phyloP scores from a whole-genome alignment of 2,797 vertebrate species.

The Lycodopsis pacificus region DNA sequence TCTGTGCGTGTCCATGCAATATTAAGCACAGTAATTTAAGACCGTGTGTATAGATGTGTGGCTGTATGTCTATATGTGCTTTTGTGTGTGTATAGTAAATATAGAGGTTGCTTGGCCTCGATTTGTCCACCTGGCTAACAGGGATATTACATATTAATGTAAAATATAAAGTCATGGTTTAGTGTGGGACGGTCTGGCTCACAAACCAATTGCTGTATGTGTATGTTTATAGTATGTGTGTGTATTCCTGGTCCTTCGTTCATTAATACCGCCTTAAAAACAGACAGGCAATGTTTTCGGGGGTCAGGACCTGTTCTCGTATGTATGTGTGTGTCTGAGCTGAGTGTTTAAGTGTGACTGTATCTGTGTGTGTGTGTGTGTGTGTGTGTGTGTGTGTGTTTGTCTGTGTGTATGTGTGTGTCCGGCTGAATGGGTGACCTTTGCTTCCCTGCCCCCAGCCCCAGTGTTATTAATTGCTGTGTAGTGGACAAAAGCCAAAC shows the following conservation, averaged over 20 bases:
- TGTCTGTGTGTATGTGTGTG: constrained; percentile 40
- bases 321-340: constrained; percentile 24
- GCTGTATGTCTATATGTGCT: constrained; percentile 13
- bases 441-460: constrained; percentile 90
- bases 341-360: constrained; percentile 11
- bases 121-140: constrained; percentile 85
- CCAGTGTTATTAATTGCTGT: constrained; percentile 98
- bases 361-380: constrained; percentile 12
- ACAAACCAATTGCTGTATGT: constrained; percentile 36
- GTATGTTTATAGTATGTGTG: constrained; percentile 39
- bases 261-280: constrained; percentile 33
- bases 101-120: constrained; percentile 85
- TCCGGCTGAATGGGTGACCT: constrained; percentile 88
- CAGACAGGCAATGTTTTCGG: constrained; percentile 27
- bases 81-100: constrained; percentile 47
- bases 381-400: neutral
- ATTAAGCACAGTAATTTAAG: constrained; percentile 66
- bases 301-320: constrained; percentile 29
- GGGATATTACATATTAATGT: constrained; percentile 92
- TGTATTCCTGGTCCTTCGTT: constrained; percentile 32
- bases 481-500: constrained; percentile 99
- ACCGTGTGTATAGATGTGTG: constrained; percentile 28
- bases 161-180: constrained; percentile 86
- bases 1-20: constrained; percentile 54
- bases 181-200: constrained; percentile 61